Base-by-base conservation (phyloP, 2,113 vertebrate genomes). In the Rynchops niger region DNA sequence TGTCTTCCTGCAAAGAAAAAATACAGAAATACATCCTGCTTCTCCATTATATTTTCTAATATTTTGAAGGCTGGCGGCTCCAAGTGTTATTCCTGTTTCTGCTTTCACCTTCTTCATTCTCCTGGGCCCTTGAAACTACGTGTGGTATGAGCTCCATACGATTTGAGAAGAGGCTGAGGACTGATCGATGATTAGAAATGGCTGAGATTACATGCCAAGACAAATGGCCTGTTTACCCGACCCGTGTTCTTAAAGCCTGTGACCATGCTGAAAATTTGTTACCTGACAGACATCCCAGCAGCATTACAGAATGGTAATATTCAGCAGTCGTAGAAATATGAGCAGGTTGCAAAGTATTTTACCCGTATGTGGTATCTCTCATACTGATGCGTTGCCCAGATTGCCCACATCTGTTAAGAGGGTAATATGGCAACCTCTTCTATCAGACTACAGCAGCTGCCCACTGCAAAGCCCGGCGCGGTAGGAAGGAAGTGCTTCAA, bases 291-390 rank as follows among this genome's bases (percentile, higher is more conserved):
- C 77, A 47, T 9, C 70, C 38, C 49, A 56, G 11, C 61, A 79
- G 14, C 8, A 3, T 56, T 74, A 76, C 42, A 65, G 50, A 73
- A 52, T 7, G 36, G 55, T n/a, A 34, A 70, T 61, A 73, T 65
- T 65, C 59, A 70, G 45, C 0, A 0, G 45, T 43, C 38, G 18
- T 18, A 55, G 26, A 70, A 69, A 38, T 25, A n/a, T 22, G 59
- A 77, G 19, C 4, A 20, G 1, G 0, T 17, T 71, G 19, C 50
- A 26, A 38, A 70, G 4, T 42, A 29, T 71, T 94, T 45, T n/a
- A 66, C 25, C 20, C 0, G 2, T 40, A 27, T 2, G 3, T 27
- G 45, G 21, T 49, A 11, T 49, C 45, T 61, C 53, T 77, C 55
- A 25, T 45, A 22, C 32, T 73, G n/a, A 1, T 3, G 32, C 8